Percentiles rank a stretch among this genome's conserved stretches.
These are phyloP conservation scores for Dysmachus trigonus DNA, from an alignment of 2,888 invertebrate species.

Conservation along the genomic window DNA sequence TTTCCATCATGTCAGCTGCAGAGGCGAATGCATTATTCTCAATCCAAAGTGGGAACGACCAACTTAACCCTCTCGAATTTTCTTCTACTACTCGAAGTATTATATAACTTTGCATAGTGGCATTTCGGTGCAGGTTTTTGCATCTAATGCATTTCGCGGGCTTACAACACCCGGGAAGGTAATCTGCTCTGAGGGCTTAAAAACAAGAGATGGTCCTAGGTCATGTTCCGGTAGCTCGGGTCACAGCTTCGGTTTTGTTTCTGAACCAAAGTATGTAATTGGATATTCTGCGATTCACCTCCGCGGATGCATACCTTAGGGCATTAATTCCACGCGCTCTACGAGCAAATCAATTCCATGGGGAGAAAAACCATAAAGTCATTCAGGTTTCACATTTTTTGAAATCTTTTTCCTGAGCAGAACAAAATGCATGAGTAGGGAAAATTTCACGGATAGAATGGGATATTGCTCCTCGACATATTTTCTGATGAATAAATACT, in stretches of 20 bases:
- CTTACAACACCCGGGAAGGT: background rate
- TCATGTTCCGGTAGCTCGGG: background rate
- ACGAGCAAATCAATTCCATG: background rate
- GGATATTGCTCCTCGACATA: background rate
- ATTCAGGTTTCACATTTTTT: background rate
- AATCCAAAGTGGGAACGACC: background rate
- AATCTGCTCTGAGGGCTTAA: background rate
- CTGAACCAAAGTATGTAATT: background rate
- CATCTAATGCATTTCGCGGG: background rate
- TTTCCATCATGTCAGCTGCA: background rate
- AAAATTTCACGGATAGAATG: background rate
- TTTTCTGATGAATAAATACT: background rate
- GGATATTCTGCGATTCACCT: background rate
- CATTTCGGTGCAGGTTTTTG: background rate
- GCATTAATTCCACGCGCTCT: background rate
- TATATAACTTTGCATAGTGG: background rate
- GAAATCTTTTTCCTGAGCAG: background rate
- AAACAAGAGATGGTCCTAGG: background rate
- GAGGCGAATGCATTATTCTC: background rate
- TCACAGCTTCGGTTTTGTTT: background rate
- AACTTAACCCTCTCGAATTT: background rate
- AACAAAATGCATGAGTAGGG: background rate
- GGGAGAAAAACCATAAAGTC: background rate
- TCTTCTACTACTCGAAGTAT: too few relatives aligned
- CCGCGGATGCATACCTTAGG: background rate